Base-by-base conservation (phyloP, 2,797 vertebrate species). In the Hippocampus kuda region DNA sequence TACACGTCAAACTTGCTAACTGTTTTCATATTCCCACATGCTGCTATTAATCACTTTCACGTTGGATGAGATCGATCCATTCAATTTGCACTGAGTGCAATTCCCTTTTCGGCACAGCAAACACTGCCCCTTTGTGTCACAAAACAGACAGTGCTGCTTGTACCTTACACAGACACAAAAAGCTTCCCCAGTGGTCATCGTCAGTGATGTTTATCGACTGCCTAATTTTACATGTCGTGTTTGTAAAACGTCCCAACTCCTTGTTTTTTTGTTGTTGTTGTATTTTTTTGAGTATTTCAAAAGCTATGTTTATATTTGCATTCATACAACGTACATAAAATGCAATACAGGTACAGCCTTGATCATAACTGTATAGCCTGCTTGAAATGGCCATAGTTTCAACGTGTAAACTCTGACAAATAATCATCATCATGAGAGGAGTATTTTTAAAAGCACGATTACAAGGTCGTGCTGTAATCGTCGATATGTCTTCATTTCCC, bases 121-220 rank as follows among this genome's bases (percentile, higher is more conserved):
- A 91, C 87, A 89, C 88, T 90, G 90, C 89, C 90, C 87, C 90
- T 87, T 77, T 87, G 90, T 89, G 90, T 90, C 83, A 71, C 81
- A 77, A 86, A 79, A 65, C 72, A 74, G 87, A 85, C 20, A 74
- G 82, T 88, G 85, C 88, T 85, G 80, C 78, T 70, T 75, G 62
- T 56, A 70, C 30, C 74, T 76, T 66, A 0, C 12, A 72, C 12
- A 72, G 60, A 61, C 44, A 57, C 4, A 60, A 10, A 67, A 75
- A 69, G 60, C 22, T 9, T 22, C 42, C 34, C 34, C 61, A 22
- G 61, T 22, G 61, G 1, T n/a, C 38, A 42, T 15, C 3, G 3
- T 2, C 27, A 30, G 27, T 60, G 56, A 59, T 59, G 13, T 27
- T 59, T 61, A 13, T 34, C 27, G 16, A 5, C 56, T 59, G 24